A percentile compares a stretch with the other conserved stretches of the same genome.
Conservation (phyloP, 1,140 invertebrate species). For the Trichogramma pretiosum region DNA sequence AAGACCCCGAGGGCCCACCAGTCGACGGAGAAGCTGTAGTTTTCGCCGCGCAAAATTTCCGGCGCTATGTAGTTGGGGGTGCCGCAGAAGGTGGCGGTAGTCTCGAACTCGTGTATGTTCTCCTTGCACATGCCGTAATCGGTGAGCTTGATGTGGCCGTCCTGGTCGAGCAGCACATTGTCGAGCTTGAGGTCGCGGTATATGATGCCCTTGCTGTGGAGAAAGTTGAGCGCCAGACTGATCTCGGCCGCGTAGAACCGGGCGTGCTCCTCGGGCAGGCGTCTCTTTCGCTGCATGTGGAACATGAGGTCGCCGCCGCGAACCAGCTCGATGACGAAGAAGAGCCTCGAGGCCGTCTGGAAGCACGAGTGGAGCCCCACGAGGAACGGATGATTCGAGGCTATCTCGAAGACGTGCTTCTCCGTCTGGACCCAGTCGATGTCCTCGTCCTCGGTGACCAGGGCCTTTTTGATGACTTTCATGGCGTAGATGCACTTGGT, state of each 20-base stretch:
- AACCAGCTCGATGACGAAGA: constrained; percentile 99
- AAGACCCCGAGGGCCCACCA: constrained; percentile 94
- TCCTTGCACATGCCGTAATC: constrained; percentile 99
- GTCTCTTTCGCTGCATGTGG: constrained; percentile 95
- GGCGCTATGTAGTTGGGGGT: constrained; percentile 99
- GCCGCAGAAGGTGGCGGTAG: constrained; percentile 91
- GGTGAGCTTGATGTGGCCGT: constrained; percentile 97
- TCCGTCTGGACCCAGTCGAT: constrained; percentile 99
- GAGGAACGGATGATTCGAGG: constrained; percentile 99
- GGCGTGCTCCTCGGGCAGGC: constrained; percentile 88
- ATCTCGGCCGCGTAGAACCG: constrained; percentile 99
- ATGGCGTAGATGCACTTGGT: constrained; percentile 97
- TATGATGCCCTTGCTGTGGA: constrained; percentile 96
- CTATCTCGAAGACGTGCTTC: constrained; percentile 99
- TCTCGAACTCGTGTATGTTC: constrained; percentile 81
- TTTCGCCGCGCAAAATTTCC: constrained; percentile 92
- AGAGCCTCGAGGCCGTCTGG: constrained; percentile 89
- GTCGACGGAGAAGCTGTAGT: constrained; percentile 91
- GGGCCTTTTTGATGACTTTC: constrained; percentile 99
- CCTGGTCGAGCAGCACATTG: constrained; percentile 95
- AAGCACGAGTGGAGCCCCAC: constrained; percentile 99
- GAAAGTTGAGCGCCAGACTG: constrained; percentile 94
- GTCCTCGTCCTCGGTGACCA: constrained; percentile 98
- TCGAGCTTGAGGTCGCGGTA: constrained; percentile 97
- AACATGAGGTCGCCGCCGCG: constrained; percentile 99